Conservation (phyloP, 1,140 invertebrate species). For the Papilio xuthus region DNA sequence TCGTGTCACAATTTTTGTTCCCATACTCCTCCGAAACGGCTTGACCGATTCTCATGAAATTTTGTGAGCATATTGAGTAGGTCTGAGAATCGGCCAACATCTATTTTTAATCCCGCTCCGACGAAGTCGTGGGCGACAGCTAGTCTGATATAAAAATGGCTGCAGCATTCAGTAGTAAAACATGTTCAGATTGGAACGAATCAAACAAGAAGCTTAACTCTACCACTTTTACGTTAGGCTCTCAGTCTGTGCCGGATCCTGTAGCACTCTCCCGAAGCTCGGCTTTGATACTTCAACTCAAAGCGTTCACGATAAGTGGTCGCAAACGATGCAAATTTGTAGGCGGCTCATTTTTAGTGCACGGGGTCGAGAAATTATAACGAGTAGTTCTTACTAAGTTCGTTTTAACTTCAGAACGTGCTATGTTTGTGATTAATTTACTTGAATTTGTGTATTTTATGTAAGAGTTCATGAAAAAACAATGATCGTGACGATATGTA, state of each 20-base stretch:
- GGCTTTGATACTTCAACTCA: slow-evolving; percentile 1
- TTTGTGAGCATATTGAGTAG: too few species aligned
- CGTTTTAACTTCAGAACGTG: background rate
- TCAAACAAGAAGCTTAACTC: background rate
- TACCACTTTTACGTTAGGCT: slow-evolving; percentile 7
- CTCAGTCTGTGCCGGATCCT: slow-evolving; percentile 5
- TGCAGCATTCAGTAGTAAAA: too few species aligned
- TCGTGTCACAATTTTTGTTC: too few species aligned
- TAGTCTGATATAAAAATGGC: too few species aligned
- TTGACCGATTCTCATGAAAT: too few species aligned
- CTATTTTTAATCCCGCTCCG: too few species aligned
- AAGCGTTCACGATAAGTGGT: slow-evolving; percentile 20
- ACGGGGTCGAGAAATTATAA: slow-evolving; percentile 24
- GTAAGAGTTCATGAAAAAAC: too few species aligned
- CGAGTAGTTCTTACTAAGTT: slow-evolving; percentile 8
- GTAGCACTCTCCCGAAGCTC: background rate
- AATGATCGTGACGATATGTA: too few species aligned
- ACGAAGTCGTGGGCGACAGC: too few species aligned
- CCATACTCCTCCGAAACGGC: too few species aligned
- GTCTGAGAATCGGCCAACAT: too few species aligned
- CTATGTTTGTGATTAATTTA: background rate
- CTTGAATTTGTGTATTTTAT: too few species aligned
- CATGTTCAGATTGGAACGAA: background rate
- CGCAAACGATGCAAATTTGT: slow-evolving; percentile 16
- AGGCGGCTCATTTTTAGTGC: slow-evolving; percentile 20